These are phyloP conservation scores for Miopithecus talapoin DNA, from an alignment of 2,797 vertebrate species.

Conservation along the genomic window DNA sequence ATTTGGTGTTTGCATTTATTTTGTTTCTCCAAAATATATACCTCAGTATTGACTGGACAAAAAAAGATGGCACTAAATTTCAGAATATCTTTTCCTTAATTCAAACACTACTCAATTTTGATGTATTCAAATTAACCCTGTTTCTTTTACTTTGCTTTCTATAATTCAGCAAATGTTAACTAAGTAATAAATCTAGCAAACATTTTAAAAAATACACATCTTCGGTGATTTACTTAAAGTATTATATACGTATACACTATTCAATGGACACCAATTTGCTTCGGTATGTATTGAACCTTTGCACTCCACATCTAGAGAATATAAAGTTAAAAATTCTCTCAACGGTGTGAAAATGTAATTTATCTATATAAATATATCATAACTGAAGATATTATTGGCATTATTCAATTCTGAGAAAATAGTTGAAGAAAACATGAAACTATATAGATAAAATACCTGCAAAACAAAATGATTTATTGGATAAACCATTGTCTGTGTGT, in stretches of 20 bases:
- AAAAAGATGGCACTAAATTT: neutral
- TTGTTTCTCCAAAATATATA: neutral
- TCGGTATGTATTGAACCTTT: neutral
- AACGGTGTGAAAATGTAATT: neutral
- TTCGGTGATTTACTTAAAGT: neutral
- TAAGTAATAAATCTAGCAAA: neutral
- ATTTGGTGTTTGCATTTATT: neutral
- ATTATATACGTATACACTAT: neutral
- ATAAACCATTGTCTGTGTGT: neutral
- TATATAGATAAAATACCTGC: neutral
- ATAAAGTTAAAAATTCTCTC: neutral
- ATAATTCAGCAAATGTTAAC: neutral
- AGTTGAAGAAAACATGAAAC: neutral
- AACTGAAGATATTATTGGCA: neutral
- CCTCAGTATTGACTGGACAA: neutral
- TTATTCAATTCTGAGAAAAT: neutral
- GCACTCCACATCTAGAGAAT: neutral
- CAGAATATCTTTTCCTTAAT: neutral
- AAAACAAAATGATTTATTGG: neutral
- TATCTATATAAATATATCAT: neutral
- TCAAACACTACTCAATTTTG: neutral
- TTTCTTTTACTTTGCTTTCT: neutral
- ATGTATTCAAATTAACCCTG: neutral
- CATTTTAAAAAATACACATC: neutral
- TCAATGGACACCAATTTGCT: neutral